Percentiles rank a stretch among this genome's conserved stretches.
These are phyloP conservation scores for Drosophila kanekoi DNA, from an alignment of 2,888 invertebrate genomes.

Conservation along the genomic window DNA sequence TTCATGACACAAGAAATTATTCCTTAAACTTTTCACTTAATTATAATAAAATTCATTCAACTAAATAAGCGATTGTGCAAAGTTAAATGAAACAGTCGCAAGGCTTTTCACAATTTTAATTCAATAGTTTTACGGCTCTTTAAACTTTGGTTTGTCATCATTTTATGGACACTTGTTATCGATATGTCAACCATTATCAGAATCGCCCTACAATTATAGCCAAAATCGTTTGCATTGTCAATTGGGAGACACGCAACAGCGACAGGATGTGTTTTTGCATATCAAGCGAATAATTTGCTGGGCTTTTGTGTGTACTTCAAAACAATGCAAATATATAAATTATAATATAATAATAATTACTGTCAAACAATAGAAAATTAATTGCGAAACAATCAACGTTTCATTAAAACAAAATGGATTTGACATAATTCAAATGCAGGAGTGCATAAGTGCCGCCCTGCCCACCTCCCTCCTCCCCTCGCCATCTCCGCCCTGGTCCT, in stretches of 20 bases:
- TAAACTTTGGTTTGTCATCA: neutral
- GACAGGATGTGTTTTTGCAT: conserved; percentile 43
- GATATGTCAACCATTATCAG: conserved; percentile 25
- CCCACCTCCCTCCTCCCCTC: conserved; percentile 14
- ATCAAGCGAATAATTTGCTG: conserved; percentile 38
- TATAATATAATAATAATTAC: conserved; percentile 80
- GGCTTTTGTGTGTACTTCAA: conserved; percentile 37
- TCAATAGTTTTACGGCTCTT: too few relatives aligned
- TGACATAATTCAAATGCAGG: conserved; percentile 85
- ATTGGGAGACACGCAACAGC: conserved; percentile 16
- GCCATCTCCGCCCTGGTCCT: neutral
- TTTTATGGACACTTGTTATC: conserved; percentile 21
- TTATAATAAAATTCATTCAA: too few relatives aligned
- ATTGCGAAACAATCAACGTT: conserved; percentile 80
- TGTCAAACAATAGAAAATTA: conserved; percentile 80
- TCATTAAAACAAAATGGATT: conserved; percentile 83
- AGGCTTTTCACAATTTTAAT: too few relatives aligned
- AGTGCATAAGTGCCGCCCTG: conserved; percentile 75
- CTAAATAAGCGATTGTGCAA: too few relatives aligned
- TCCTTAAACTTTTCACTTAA: too few relatives aligned
- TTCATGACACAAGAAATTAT: too few relatives aligned
- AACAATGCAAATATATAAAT: conserved; percentile 70
- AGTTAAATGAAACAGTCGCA: too few relatives aligned
- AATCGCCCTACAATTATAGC: conserved; percentile 11
- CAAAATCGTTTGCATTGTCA: conserved; percentile 33